Percentiles rank a stretch among this genome's conserved stretches.
phyloP scores from a whole-genome alignment of 2,888 invertebrate species.

The Allolobophora icterica region DNA sequence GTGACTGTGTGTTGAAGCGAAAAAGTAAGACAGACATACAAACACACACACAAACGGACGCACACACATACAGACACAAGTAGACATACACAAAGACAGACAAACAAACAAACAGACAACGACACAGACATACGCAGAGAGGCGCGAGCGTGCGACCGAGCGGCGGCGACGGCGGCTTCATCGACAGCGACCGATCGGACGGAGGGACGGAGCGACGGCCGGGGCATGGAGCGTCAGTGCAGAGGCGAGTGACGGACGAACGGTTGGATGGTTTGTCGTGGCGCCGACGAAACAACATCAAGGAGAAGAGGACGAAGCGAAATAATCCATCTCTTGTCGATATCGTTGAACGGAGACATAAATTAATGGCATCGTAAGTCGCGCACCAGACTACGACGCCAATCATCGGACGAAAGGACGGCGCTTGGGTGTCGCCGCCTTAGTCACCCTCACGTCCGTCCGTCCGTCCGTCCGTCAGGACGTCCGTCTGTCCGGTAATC shows the following conservation, averaged over 20 bases:
- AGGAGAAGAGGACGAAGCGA: neutral
- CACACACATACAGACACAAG: neutral
- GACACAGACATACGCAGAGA: neutral
- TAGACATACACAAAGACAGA: neutral
- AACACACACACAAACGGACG: neutral
- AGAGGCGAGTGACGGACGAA: neutral
- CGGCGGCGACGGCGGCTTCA: neutral
- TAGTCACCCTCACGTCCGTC: neutral
- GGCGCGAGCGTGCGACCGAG: neutral
- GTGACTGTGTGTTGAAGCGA: neutral
- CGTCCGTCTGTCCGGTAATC: neutral
- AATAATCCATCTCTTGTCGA: constrained; percentile 8
- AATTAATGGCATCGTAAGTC: constrained; percentile 17
- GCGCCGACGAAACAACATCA: neutral
- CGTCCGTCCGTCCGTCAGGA: neutral
- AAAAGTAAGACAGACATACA: neutral
- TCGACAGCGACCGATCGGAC: neutral
- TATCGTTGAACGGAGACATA: constrained; percentile 17
- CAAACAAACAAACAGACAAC: neutral
- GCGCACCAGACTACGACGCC: neutral
- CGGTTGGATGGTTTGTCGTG: neutral
- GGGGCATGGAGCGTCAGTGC: neutral
- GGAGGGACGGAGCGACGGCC: neutral
- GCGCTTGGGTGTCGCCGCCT: neutral
- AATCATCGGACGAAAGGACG: neutral